Percentiles rank a stretch among this genome's conserved stretches.
Conservation (phyloP, 2,888 invertebrate species). For the Rhaphigaster nebulosa region DNA sequence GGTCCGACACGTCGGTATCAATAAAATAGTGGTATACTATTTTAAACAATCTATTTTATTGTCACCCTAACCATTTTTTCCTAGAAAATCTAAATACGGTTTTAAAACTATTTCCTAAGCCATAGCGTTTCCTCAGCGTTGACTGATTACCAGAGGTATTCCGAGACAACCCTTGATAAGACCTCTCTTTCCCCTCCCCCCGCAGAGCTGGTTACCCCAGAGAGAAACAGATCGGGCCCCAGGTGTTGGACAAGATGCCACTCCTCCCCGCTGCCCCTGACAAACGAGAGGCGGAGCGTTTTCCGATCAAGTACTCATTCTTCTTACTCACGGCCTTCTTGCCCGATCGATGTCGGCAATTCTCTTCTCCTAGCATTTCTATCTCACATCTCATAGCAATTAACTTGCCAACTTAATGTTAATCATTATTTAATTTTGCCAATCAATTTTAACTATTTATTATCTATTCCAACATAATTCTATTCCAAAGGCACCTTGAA, state of each 20-base stretch:
- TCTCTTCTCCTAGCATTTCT: not conserved
- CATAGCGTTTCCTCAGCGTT: not conserved
- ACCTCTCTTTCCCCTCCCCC: not conserved
- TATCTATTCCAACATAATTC: too few species aligned
- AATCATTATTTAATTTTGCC: not conserved
- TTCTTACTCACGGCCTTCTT: slow-evolving; percentile 16
- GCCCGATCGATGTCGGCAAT: not conserved
- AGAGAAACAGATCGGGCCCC: not conserved
- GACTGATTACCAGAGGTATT: not conserved
- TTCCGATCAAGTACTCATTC: slow-evolving; percentile 50
- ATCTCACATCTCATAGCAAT: not conserved
- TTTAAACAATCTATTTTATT: too few species aligned
- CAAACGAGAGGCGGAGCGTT: slow-evolving; percentile 56
- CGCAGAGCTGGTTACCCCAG: not conserved
- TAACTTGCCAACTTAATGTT: not conserved
- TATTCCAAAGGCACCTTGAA: too few species aligned
- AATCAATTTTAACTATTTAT: not conserved
- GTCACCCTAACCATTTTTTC: too few species aligned
- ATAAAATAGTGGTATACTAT: too few species aligned
- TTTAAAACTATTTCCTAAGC: not conserved
- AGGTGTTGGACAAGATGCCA: slow-evolving; percentile 45
- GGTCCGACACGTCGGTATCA: too few species aligned
- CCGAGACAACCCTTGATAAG: not conserved
- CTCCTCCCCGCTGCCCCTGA: slow-evolving; percentile 30
- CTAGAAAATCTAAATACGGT: too few species aligned